Conservation (phyloP, 2,797 vertebrate genomes). For the Catostomus latipinnis region DNA sequence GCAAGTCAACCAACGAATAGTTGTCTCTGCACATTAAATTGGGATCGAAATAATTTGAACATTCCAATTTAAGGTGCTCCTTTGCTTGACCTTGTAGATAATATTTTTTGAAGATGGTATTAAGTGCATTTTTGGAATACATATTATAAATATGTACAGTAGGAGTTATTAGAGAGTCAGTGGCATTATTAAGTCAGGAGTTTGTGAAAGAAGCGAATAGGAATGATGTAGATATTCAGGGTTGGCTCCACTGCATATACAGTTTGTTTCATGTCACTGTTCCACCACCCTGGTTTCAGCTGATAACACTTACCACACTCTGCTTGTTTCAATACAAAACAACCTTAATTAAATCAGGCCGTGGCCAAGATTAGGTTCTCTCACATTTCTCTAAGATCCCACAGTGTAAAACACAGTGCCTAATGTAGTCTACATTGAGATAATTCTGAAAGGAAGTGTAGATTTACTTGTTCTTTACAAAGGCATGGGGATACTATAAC, state of each 20-base stretch:
- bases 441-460: slow-evolving; percentile 3
- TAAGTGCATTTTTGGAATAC: not conserved
- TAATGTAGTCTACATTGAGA: slow-evolving; percentile 27
- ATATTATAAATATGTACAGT: slow-evolving; percentile 2
- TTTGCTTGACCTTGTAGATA: not conserved
- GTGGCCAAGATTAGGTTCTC: slow-evolving; percentile 47
- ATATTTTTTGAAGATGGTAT: too few species aligned
- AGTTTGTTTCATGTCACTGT: slow-evolving; percentile 59
- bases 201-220: slow-evolving; percentile 14
- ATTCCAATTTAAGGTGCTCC: not conserved
- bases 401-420: slow-evolving; percentile 22
- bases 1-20: not conserved
- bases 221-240: slow-evolving; percentile 33
- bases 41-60: not conserved
- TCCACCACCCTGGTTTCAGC: slow-evolving; percentile 47
- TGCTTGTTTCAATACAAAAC: slow-evolving; percentile 55
- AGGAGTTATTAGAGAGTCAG: not conserved
- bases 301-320: slow-evolving; percentile 65
- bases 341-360: slow-evolving; percentile 57
- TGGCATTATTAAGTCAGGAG: slow-evolving; percentile 18
- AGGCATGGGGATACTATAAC: not conserved
- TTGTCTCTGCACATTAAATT: not conserved
- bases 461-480: not conserved
- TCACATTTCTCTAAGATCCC: slow-evolving; percentile 41
- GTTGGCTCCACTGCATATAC: slow-evolving; percentile 37